Evolutionary conservation across 2,113 vertebrate species (phyloP), one percentile per base, ranked within the genome.

Genomic region (Mus pahari): DNA sequence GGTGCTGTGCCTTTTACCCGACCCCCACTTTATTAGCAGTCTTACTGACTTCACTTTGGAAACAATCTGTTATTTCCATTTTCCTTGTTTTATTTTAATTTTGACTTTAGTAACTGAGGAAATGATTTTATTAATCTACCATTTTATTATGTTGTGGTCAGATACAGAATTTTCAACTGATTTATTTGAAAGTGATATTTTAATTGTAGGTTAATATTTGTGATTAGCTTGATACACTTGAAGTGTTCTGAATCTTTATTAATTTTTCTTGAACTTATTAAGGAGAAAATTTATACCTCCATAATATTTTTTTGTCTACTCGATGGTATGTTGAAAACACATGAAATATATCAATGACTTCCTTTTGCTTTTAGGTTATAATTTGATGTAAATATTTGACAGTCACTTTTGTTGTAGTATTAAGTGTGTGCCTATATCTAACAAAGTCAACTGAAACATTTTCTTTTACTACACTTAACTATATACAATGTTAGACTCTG

Each of bases 331-430:
- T 90, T 96, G 50, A 81, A 89, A 97, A 8, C 79, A 74, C 24
- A 42, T 89, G 50, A 86, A 79, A 66, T 81, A 75, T 55, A 36
- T 60, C 39, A 87, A 84, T 73, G 33, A 33, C 42, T 73, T 45
- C 87, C 19, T 45, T 48, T 90, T 45, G 22, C 42, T 19, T 73
- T 92, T 79, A 78, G 42, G 6, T 73, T 84, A 68, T 83, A 28
- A 36, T 92, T 70, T 89, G 20, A 83, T 78, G 31, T 62, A 84
- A 94, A 22, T 79, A 79, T 74, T 91, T 95, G 55, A 95, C 16
- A 70, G 7, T 19, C 73, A 48, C 73, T 68, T 90, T 78, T 78
- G 17, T 92, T 95, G 42, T 45, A 58, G 28, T 42, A 3, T 68
- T 73, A 42, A 50, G 4, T 82, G 19, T 70, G 2, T 66, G 13